phyloP scores from a whole-genome alignment of 2,113 vertebrate genomes.

The Clupea harengus region DNA sequence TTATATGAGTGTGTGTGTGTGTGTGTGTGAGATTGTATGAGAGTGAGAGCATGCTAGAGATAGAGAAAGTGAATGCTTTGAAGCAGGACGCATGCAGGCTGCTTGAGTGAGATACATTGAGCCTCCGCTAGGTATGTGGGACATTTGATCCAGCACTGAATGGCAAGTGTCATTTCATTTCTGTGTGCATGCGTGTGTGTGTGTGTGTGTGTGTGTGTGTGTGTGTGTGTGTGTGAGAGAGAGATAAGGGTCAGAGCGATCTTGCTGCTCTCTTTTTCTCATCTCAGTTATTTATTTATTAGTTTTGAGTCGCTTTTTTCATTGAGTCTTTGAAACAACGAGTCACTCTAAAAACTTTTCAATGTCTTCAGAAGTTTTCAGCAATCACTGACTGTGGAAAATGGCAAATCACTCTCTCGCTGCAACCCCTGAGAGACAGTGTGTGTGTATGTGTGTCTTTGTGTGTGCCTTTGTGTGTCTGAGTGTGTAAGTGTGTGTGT shows the following conservation, averaged over 20 bases:
- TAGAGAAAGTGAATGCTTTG: slow-evolving; percentile 5
- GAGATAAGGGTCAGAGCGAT: neutral
- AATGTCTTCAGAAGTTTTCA: neutral
- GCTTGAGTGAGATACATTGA: neutral
- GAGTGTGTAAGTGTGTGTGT: neutral
- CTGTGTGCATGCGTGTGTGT: neutral
- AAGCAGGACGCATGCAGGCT: neutral
- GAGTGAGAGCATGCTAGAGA: neutral
- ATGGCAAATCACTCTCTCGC: neutral
- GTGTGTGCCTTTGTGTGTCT: no score
- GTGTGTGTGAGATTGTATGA: neutral
- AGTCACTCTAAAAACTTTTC: neutral
- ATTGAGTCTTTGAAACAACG: neutral
- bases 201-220: neutral
- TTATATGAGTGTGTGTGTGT: neutral
- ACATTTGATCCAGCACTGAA: neutral
- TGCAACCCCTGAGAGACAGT: neutral
- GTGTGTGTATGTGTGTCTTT: neutral
- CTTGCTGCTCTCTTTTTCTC: neutral
- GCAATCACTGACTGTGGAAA: neutral
- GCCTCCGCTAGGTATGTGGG: neutral
- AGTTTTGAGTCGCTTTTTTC: neutral
- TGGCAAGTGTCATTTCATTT: neutral
- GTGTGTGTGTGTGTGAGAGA: neutral
- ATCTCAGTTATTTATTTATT: neutral